Evolutionary conservation across 2,797 vertebrate species (phyloP).

Genomic region (Acanthurus lineatus): DNA sequence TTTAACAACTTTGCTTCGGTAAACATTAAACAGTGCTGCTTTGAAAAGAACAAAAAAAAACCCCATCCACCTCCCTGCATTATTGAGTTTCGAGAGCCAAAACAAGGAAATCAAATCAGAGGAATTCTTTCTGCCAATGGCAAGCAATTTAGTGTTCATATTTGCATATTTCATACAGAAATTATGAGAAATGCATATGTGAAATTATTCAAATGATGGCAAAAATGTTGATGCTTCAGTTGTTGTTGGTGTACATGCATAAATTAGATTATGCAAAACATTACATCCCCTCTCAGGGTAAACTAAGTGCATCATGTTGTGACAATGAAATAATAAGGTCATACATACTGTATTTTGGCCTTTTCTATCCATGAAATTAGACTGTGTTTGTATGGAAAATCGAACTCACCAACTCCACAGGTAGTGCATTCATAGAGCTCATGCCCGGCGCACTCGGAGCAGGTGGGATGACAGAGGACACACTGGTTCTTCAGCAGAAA

Average conservation of each 20-base stretch:
- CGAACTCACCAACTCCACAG: conserved; percentile 87
- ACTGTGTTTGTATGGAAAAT: not conserved
- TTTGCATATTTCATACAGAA: not conserved
- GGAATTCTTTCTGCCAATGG: not conserved
- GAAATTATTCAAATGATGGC: not conserved
- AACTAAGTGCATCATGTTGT: not conserved
- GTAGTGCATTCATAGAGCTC: conserved; percentile 88
- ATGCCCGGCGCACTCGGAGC: conserved; percentile 86
- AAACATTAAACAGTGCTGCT: conserved; percentile 54
- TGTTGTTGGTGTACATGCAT: not conserved
- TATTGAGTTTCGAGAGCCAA: conserved; percentile 42
- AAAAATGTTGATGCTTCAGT: not conserved
- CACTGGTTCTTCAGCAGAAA: conserved; percentile 86
- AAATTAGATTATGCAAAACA: conserved; percentile 1
- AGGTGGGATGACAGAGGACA: conserved; percentile 88
- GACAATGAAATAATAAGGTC: not conserved
- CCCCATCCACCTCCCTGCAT: conserved; percentile 33
- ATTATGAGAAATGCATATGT: not conserved
- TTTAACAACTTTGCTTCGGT: conserved; percentile 49
- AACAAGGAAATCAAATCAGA: conserved; percentile 7
- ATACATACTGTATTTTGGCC: not conserved
- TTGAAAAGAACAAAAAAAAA: conserved; percentile 23
- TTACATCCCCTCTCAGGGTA: not conserved
- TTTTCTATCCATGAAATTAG: not conserved
- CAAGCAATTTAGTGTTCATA: not conserved